Percentiles rank a stretch among this genome's conserved stretches.
These are phyloP conservation scores for Poeciliopsis turneri DNA, from an alignment of 2,797 vertebrate genomes.

Conservation along the genomic window DNA sequence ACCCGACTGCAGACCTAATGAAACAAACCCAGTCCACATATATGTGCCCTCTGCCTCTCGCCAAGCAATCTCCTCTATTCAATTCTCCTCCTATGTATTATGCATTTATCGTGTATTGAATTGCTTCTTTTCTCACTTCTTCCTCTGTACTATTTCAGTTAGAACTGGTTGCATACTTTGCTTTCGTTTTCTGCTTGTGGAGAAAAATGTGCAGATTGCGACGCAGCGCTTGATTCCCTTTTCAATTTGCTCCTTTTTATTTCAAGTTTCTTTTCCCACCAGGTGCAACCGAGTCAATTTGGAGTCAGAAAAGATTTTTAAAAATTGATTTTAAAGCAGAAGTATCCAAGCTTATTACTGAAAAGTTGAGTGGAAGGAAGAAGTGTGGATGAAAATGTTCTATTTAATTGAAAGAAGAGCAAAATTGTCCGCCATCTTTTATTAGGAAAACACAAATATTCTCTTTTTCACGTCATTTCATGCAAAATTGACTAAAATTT, in stretches of 20 bases:
- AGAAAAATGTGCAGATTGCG: conserved; percentile 62
- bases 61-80: conserved; percentile 51
- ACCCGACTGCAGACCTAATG: conserved; percentile 11
- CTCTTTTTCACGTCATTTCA: not conserved
- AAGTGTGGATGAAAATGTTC: not conserved
- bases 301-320: not conserved
- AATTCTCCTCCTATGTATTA: conserved; percentile 51
- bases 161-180: conserved; percentile 44
- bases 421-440: not conserved
- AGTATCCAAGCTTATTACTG: not conserved
- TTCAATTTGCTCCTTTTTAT: conserved; percentile 53
- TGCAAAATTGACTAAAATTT: not conserved
- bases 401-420: not conserved
- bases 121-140: conserved; percentile 1
- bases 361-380: not conserved
- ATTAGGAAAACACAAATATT: not conserved
- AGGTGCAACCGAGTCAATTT: not conserved
- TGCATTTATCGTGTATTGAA: conserved; percentile 57
- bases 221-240: conserved; percentile 35
- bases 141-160: conserved; percentile 31
- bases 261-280: conserved; percentile 16
- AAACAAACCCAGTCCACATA: conserved; percentile 27
- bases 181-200: conserved; percentile 16
- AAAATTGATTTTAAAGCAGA: not conserved
- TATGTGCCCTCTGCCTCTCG: conserved; percentile 39